Base-by-base conservation (phyloP, 2,797 vertebrate species). In the Semotilus atromaculatus region DNA sequence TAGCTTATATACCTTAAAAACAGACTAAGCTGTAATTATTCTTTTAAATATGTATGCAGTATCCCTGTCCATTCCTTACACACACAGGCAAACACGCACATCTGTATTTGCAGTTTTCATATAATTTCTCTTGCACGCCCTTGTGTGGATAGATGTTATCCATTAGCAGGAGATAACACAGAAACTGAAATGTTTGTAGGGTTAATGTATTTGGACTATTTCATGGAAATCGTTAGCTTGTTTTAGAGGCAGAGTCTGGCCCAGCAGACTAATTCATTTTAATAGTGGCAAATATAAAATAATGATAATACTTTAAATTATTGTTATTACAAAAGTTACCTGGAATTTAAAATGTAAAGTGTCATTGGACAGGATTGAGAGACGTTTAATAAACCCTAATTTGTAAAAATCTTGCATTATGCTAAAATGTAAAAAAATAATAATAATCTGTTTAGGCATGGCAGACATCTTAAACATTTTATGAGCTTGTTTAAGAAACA, bases 11-110 rank as follows among this genome's bases (percentile, higher is more conserved):
- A 60, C 11, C 34, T 55, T 86, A 73, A 67, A 78, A 83, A 43
- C 68, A 67, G 9, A 80, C 82, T 82, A 82, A 80, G 84, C 68
- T 82, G 78, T 81, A 51, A 68, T 55, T 26, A 68, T 53, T 73
- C 53, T 58, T 64, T 70, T 80, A 45, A 31, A 40, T 81, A 45
- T 43, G 60, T 53, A 58, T 86, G 80, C 60, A 68, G 70, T 68
- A 45, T 67, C 18, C 38, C 19, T 81, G 34, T 62, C 53, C 31
- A 62, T 75, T 66, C 29, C 55, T 76, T 55, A 62, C 36, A 58
- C 74, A 80, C 58, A 29, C 38, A n/a, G 21, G 77, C 21, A 67
- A 60, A 66, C 36, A 36, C 18, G 10, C 76, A 72, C 79, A 82
- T 55, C 75, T 68, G 84, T 43, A 83, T 64, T 68, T 68, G 43